Evolutionary conservation across 2,113 vertebrate genomes (phyloP).

Genomic region (Gulo gulo): DNA sequence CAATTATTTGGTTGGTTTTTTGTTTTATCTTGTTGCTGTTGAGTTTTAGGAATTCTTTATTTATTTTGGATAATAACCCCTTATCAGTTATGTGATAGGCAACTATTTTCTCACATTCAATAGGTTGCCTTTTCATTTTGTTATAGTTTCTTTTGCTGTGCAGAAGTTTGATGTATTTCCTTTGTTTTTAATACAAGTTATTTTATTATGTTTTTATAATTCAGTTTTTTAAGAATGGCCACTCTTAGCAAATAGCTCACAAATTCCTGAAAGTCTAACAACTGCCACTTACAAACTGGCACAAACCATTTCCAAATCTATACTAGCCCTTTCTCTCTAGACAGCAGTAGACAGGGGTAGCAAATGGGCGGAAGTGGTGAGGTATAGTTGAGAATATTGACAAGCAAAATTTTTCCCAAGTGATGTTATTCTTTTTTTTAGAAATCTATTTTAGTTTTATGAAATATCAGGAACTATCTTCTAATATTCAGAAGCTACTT

Average conservation of each 20-base stretch:
- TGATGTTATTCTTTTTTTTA: not conserved
- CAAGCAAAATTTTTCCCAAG: not conserved
- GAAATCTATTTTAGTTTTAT: not conserved
- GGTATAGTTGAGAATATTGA: not conserved
- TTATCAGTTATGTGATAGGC: not conserved
- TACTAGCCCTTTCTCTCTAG: not conserved
- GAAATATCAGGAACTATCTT: not conserved
- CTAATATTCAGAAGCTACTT: not conserved
- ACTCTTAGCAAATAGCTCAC: not conserved
- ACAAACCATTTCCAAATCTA: not conserved
- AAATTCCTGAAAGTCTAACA: conserved; percentile 19
- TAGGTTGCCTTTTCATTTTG: not conserved
- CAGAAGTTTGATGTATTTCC: not conserved
- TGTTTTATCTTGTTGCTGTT: not conserved
- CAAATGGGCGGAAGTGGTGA: not conserved
- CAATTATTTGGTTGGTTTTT: not conserved
- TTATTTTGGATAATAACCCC: not conserved
- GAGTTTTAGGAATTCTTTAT: not conserved
- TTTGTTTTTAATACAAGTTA: conserved; percentile 28
- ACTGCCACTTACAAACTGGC: not conserved
- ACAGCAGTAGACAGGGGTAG: not conserved
- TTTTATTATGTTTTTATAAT: not conserved
- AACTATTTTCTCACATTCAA: not conserved
- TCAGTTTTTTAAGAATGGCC: conserved; percentile 23
- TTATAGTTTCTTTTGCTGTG: not conserved